phyloP scores from a whole-genome alignment of 2,113 vertebrate species.

The Climacteris rufus region DNA sequence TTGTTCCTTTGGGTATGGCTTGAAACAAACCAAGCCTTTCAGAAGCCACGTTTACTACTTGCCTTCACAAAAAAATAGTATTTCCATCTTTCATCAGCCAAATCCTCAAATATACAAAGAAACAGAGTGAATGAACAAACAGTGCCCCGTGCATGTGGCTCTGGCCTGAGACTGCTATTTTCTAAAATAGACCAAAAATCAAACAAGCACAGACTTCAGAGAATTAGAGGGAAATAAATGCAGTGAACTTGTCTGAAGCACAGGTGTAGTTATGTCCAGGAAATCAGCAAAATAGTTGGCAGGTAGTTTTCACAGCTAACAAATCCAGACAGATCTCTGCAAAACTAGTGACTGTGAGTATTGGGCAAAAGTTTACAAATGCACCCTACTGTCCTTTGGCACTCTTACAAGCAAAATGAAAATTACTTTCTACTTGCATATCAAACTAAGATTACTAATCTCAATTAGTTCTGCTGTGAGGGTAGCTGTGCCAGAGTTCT shows the following conservation, averaged over 20 bases:
- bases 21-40: not conserved
- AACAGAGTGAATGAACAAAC: not conserved
- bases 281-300: slow-evolving; percentile 39
- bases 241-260: not conserved
- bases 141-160: not conserved
- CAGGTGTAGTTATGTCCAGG: slow-evolving; percentile 44
- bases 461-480: not conserved
- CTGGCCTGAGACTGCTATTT: not conserved
- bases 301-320: slow-evolving; percentile 51
- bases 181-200: not conserved
- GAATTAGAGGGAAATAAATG: not conserved
- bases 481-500: slow-evolving; percentile 18
- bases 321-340: slow-evolving; percentile 39
- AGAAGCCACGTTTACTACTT: slow-evolving; percentile 3
- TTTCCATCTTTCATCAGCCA: not conserved
- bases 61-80: not conserved
- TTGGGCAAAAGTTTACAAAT: slow-evolving; percentile 36
- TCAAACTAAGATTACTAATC: slow-evolving; percentile 16
- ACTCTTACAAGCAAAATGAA: slow-evolving; percentile 32
- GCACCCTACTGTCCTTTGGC: slow-evolving; percentile 51
- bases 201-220: not conserved
- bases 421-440: slow-evolving; percentile 43
- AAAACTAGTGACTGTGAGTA: slow-evolving; percentile 6
- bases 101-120: not conserved
- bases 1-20: not conserved